Conservation (phyloP, 2,888 invertebrate genomes). For the Acleris cristana region DNA sequence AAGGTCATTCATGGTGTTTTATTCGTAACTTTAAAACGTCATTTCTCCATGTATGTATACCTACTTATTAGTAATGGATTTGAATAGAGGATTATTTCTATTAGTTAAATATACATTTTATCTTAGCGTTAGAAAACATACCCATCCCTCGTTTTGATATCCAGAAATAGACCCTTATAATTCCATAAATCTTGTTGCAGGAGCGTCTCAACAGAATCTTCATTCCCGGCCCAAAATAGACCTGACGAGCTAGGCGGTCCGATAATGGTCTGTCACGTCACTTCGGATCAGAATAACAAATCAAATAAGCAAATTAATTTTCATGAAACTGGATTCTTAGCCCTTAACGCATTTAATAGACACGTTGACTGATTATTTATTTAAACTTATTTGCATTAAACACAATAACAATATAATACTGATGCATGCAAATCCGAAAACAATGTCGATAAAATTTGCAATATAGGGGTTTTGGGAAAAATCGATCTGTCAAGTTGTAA, state of each 20-base stretch:
- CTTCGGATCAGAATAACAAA: constrained; percentile 11
- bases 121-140: not conserved
- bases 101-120: not conserved
- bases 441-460: no score
- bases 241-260: constrained; percentile 31
- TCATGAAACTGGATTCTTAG: constrained; percentile 14
- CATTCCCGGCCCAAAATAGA: constrained; percentile 46
- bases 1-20: no score
- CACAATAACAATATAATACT: no score
- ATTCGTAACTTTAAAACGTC: no score
- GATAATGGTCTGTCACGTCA: constrained; percentile 36
- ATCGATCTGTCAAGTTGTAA: no score
- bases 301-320: constrained; percentile 24
- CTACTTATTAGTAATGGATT: no score
- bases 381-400: no score
- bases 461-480: no score
- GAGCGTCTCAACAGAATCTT: constrained; percentile 25
- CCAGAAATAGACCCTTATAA: constrained; percentile 20
- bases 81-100: no score
- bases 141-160: not conserved
- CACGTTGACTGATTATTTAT: not conserved
- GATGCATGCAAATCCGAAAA: no score
- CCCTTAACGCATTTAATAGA: no score
- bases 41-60: no score
- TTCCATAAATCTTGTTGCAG: constrained; percentile 28